Base-by-base conservation (phyloP, 2,113 vertebrate genomes). In the Oncorhynchus mykiss region DNA sequence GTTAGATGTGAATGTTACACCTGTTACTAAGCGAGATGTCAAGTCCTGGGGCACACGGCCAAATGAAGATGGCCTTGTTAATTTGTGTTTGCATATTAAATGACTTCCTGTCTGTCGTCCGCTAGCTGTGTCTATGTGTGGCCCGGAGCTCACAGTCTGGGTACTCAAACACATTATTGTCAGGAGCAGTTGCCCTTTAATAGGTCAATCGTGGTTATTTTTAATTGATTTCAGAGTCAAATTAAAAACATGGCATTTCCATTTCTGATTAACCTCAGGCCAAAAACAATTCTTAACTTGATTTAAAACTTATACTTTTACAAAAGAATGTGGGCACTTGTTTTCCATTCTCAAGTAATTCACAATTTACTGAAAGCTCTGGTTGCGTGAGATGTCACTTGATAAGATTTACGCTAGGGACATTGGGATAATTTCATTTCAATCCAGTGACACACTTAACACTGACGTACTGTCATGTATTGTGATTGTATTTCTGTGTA, bases 201-300 rank as follows among this genome's bases (percentile, higher is more conserved):
- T 84, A 49, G 75, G 78, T 81, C 83, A 80, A 80, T 59, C 22
- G 24, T 64, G 39, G 80, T 85, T 76, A 76, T 76, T 88, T 25
- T 72, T 82, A 85, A 89, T 89, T 89, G 45, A 82, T 89, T 90
- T 85, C 34, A 8, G n/a, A 72, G 73, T 80, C 82, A 84, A 84
- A 86, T 88, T 82, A 88, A 84, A 80, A 84, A 70, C 62, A 57
- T 45, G 0, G 54, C 48, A 27, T 86, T 67, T 76, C 88, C 68
- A 86, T 87, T 86, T 86, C 68, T 69, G 60, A 81, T 88, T 83
- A 74, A 77, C 87, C 79, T 84, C 31, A 0, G 74, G 83, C 34
- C 73, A 6, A 51, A 73, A 49, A 60, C 67, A 79, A 39, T 75
- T 81, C 75, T 70, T 45, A 70, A 70, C 68, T 48, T 76, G 77